phyloP scores from a whole-genome alignment of 2,888 invertebrate species.

The Crocallis elinguaria region DNA sequence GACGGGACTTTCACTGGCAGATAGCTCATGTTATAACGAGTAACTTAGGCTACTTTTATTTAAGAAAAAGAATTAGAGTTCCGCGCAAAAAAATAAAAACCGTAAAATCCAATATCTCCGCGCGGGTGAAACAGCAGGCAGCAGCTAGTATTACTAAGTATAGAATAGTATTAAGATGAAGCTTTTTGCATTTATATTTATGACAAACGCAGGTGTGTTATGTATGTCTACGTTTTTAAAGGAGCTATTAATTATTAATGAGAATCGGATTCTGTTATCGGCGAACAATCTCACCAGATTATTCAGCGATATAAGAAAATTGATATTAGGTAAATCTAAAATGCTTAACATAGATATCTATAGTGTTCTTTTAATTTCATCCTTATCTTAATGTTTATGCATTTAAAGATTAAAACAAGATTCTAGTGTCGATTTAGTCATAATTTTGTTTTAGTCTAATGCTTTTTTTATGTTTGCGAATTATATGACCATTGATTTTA shows the following conservation, averaged over 20 bases:
- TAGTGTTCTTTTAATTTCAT: slow-evolving; percentile 3
- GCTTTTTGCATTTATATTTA: neutral
- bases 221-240: neutral
- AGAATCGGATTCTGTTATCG: neutral
- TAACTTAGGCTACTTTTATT: too few relatives aligned
- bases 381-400: slow-evolving; percentile 21
- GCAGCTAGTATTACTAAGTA: too few relatives aligned
- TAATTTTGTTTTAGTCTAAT: neutral
- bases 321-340: slow-evolving; percentile 10
- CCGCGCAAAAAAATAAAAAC: too few relatives aligned
- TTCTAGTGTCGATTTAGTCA: neutral
- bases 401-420: slow-evolving; percentile 6
- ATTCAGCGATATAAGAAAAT: too few relatives aligned
- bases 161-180: too few relatives aligned
- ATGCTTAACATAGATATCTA: slow-evolving; percentile 14
- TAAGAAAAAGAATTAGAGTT: too few relatives aligned
- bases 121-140: too few relatives aligned
- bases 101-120: too few relatives aligned
- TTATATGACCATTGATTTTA: slow-evolving; percentile 1
- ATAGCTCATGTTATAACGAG: too few relatives aligned
- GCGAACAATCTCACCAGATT: neutral
- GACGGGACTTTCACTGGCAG: too few relatives aligned
- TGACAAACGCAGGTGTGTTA: neutral
- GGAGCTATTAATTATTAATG: neutral
- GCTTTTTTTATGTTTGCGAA: slow-evolving; percentile 1